phyloP scores from a whole-genome alignment of 1,140 invertebrate species.

The Neocloeon triangulifer region DNA sequence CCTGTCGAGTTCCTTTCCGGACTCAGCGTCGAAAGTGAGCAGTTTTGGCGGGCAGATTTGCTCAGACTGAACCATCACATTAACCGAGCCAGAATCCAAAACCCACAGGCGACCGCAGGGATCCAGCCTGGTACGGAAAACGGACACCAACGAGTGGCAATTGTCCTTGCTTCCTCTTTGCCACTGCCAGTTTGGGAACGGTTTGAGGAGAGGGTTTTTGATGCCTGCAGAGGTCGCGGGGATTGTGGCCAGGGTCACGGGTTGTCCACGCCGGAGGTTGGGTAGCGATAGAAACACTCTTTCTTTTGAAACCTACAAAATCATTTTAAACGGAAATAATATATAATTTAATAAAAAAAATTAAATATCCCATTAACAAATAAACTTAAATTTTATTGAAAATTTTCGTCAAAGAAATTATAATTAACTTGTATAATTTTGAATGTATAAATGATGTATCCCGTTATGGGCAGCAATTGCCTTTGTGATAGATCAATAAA shows the following conservation, averaged over 20 bases:
- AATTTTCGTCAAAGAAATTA: no score
- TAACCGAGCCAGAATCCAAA: conserved; percentile 41
- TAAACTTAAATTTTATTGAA: no score
- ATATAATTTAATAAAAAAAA: no score
- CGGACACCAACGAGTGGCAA: conserved; percentile 27
- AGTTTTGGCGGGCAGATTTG: conserved; percentile 6
- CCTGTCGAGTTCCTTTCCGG: neutral
- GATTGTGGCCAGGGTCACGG: conserved; percentile 33
- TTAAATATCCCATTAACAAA: no score
- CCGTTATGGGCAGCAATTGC: no score
- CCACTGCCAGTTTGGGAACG: conserved; percentile 49
- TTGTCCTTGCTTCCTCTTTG: conserved; percentile 18
- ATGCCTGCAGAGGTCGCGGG: neutral
- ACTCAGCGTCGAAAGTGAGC: conserved; percentile 5
- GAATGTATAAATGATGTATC: no score
- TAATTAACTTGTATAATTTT: no score
- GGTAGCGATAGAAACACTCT: conserved; percentile 46
- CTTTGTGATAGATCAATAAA: no score
- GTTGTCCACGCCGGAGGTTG: conserved; percentile 44
- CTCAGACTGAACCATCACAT: conserved; percentile 16
- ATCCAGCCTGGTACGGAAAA: conserved; percentile 46
- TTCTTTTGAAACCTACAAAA: no score
- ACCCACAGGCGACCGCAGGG: conserved; percentile 51
- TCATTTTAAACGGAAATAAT: no score
- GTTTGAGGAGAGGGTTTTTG: conserved; percentile 28